Percentiles rank a stretch among this genome's conserved stretches.
Conservation (phyloP, 2,888 invertebrate genomes). For the Chalcis sispes region DNA sequence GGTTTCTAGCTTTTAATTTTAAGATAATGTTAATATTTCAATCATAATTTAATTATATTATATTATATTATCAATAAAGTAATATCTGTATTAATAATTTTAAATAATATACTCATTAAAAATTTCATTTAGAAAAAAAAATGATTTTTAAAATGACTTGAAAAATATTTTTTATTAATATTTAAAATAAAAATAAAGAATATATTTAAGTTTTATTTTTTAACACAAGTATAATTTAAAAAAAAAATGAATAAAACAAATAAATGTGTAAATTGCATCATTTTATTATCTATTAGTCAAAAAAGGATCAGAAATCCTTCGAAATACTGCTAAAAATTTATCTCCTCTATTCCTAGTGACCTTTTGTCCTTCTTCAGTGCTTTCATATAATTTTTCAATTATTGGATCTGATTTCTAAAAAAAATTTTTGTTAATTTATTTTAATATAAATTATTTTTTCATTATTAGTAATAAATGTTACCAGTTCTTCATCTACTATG, state of each 20-base stretch:
- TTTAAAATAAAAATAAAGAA: no score
- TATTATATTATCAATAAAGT: no score
- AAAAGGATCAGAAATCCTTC: constrained; percentile 80
- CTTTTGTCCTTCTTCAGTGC: constrained; percentile 99
- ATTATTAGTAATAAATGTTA: constrained; percentile 73
- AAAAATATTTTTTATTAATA: no score
- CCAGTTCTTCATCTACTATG: constrained; percentile 85
- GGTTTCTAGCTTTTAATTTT: no score
- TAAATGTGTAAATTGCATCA: constrained; percentile 48
- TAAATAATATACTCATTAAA: no score
- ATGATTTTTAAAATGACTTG: no score
- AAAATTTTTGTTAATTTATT: constrained; percentile 46
- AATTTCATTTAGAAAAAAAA: no score
- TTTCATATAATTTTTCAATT: constrained; percentile 91
- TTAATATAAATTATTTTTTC: constrained; percentile 31
- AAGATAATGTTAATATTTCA: no score
- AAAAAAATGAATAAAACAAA: constrained; percentile 11
- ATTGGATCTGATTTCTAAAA: constrained; percentile 88
- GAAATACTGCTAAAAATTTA: constrained; percentile 94
- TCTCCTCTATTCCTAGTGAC: constrained; percentile 96
- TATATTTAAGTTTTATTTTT: neutral
- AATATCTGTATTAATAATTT: no score
- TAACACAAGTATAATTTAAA: neutral
- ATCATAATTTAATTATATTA: no score
- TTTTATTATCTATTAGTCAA: constrained; percentile 52